These are phyloP conservation scores for Sprattus sprattus DNA, from an alignment of 2,113 vertebrate species.

Conservation along the genomic window DNA sequence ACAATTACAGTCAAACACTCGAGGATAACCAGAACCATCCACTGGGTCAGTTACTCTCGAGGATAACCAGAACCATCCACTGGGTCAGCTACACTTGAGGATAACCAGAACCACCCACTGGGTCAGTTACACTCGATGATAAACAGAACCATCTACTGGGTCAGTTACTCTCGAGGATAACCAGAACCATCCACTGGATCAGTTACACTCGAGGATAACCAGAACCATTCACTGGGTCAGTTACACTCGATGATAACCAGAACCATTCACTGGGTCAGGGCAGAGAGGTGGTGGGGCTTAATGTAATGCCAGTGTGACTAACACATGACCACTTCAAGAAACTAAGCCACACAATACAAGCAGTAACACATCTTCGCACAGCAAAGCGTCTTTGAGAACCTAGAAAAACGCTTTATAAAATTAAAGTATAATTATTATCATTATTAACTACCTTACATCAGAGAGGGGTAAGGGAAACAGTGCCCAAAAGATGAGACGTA, in stretches of 20 bases:
- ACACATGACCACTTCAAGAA: background rate
- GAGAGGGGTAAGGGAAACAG: too few relatives aligned
- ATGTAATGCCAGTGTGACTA: too few relatives aligned
- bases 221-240: background rate
- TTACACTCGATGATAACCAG: background rate
- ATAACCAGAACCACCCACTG: background rate
- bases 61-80: background rate
- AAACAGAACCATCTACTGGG: background rate
- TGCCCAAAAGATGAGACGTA: constrained; percentile 50
- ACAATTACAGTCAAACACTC: too few relatives aligned
- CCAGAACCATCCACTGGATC: too few relatives aligned
- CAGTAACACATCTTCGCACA: too few relatives aligned
- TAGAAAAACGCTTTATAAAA: too few relatives aligned
- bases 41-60: background rate
- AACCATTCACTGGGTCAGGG: background rate
- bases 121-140: background rate
- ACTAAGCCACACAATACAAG: background rate
- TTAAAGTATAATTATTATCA: too few relatives aligned
- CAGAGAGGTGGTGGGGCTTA: background rate
- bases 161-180: too few relatives aligned
- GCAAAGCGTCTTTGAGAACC: too few relatives aligned
- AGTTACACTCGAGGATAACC: too few relatives aligned
- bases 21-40: too few relatives aligned
- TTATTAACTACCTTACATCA: too few relatives aligned
- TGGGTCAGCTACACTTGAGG: background rate